Evolutionary conservation across 2,113 vertebrate genomes (phyloP).

Genomic region (Lamprotornis superbus): DNA sequence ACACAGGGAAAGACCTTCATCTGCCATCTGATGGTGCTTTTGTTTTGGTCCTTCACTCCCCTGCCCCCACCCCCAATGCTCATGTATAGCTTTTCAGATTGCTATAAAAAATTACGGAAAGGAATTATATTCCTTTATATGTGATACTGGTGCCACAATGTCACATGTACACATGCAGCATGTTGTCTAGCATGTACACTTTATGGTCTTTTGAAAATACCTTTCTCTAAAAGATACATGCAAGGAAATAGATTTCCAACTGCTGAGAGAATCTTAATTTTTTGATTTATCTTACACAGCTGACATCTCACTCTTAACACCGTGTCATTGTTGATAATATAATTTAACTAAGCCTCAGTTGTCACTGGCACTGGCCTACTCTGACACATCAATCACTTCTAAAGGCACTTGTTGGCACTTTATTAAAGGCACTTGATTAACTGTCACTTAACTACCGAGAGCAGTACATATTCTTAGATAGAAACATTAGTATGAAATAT

Average conservation of each 20-base stretch:
- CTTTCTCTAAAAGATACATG: neutral
- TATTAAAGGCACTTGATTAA: constrained; percentile 25
- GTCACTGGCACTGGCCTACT: neutral
- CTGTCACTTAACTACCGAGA: neutral
- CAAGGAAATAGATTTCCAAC: neutral
- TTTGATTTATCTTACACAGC: neutral
- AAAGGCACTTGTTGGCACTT: neutral
- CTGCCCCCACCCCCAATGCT: neutral
- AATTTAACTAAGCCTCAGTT: neutral
- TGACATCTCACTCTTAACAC: neutral
- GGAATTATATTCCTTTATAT: neutral
- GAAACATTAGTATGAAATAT: constrained; percentile 14
- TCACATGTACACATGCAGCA: neutral
- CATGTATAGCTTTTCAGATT: neutral
- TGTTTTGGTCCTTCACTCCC: neutral
- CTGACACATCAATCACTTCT: constrained; percentile 27
- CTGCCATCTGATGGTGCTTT: neutral
- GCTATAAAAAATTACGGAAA: neutral
- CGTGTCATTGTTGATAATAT: neutral
- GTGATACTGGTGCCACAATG: neutral
- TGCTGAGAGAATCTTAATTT: neutral
- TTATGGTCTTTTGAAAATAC: neutral
- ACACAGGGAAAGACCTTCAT: neutral
- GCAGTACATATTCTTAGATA: neutral
- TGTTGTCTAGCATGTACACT: neutral